Percentiles rank a stretch among this genome's conserved stretches.
Conservation (phyloP, 2,113 vertebrate genomes). For the Pteronura brasiliensis region DNA sequence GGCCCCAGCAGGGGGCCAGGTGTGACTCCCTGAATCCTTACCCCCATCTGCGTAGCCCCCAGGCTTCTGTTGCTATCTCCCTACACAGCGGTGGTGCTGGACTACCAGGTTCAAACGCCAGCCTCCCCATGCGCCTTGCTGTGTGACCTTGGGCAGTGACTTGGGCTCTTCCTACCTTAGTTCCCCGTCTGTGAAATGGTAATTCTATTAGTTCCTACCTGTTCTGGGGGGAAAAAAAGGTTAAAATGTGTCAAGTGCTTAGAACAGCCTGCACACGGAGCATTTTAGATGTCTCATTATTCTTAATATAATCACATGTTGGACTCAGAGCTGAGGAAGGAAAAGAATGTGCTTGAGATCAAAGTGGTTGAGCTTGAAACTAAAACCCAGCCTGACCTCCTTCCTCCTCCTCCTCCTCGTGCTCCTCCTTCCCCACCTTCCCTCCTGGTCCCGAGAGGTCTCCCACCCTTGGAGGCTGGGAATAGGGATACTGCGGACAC, state of each 20-base stretch:
- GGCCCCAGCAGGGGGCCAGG: not conserved
- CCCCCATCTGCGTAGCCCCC: not conserved
- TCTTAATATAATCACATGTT: not conserved
- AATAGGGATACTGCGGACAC: not conserved
- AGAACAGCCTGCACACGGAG: not conserved
- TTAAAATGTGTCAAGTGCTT: not conserved
- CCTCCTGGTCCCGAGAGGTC: not conserved
- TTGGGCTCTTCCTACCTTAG: not conserved
- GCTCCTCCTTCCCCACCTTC: too few relatives aligned
- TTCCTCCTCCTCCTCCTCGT: too few relatives aligned
- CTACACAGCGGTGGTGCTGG: not conserved
- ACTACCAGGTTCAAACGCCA: rapidly evolving
- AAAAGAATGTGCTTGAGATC: not conserved
- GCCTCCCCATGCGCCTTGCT: not conserved
- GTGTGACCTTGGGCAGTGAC: not conserved
- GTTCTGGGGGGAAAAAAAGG: not conserved
- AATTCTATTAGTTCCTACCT: not conserved
- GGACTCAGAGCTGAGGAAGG: not conserved
- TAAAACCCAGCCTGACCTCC: not conserved
- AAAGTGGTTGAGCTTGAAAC: not conserved
- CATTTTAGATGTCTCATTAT: rapidly evolving
- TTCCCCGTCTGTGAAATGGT: not conserved
- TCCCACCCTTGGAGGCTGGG: not conserved
- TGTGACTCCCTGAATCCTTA: rapidly evolving
- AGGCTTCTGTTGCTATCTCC: not conserved